These are phyloP conservation scores for Eilema depressum DNA, from an alignment of 2,888 invertebrate species.

Conservation along the genomic window DNA sequence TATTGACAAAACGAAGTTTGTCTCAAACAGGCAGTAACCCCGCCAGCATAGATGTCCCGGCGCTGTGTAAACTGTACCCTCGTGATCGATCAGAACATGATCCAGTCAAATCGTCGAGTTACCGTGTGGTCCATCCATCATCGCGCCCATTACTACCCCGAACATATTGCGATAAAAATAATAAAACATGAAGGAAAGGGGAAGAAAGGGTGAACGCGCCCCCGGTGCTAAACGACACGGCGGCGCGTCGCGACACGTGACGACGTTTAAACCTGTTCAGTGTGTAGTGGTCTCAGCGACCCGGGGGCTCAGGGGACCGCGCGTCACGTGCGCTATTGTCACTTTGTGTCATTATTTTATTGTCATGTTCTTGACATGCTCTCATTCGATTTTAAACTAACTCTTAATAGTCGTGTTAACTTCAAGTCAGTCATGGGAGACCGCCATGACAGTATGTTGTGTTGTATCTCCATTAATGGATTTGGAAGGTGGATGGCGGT, in stretches of 20 bases:
- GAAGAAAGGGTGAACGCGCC: slow-evolving; percentile 41
- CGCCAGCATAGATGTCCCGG: background rate
- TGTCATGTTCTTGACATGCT: background rate
- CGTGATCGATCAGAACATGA: slow-evolving; percentile 47
- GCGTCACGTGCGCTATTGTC: slow-evolving; percentile 11
- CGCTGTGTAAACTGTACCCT: slow-evolving; percentile 21
- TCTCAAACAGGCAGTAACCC: background rate
- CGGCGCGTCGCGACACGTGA: slow-evolving; percentile 31
- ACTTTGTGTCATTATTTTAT: slow-evolving; percentile 4
- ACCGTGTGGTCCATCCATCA: slow-evolving; percentile 43
- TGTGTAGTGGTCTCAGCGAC: slow-evolving; percentile 10
- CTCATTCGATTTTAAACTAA: background rate
- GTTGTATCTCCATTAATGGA: no score
- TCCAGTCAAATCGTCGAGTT: slow-evolving; percentile 26
- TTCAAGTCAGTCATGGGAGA: background rate
- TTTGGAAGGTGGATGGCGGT: background rate
- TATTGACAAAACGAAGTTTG: background rate
- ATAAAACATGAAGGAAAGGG: slow-evolving; percentile 41
- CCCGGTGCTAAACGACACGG: slow-evolving; percentile 39
- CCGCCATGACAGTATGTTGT: no score
- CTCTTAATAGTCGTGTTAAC: background rate
- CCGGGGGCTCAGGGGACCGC: slow-evolving; percentile 2
- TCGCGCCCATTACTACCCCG: slow-evolving; percentile 35
- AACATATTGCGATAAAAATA: slow-evolving; percentile 51
- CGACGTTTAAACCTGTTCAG: slow-evolving; percentile 30